These are phyloP conservation scores for Muschampia plurimacula DNA, from an alignment of 2,888 invertebrate species.

Conservation along the genomic window DNA sequence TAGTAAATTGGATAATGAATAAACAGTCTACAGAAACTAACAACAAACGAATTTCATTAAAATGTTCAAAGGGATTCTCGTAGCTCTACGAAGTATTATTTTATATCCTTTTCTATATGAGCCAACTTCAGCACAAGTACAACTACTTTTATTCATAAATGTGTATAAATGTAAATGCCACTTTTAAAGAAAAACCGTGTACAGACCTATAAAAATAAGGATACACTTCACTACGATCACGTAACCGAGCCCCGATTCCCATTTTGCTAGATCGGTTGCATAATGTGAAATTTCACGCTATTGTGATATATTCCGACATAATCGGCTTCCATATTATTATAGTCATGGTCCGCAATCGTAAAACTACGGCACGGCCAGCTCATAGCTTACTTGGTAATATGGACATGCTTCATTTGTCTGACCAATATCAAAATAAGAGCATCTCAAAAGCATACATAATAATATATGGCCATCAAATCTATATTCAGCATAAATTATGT, in stretches of 20 bases:
- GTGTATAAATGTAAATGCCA: neutral
- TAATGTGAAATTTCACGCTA: conserved; percentile 38
- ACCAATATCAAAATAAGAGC: neutral
- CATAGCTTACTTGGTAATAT: conserved; percentile 4
- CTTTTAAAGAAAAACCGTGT: conserved; percentile 13
- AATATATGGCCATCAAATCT: too few species aligned
- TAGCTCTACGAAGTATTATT: too few species aligned
- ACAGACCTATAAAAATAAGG: conserved; percentile 24
- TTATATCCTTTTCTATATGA: neutral
- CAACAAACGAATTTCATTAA: too few species aligned
- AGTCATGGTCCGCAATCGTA: conserved; percentile 16
- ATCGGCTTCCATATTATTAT: conserved; percentile 36
- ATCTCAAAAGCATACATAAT: neutral
- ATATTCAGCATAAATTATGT: too few species aligned
- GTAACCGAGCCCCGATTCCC: conserved; percentile 24
- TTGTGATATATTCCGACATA: conserved; percentile 35
- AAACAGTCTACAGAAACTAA: too few species aligned
- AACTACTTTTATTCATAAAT: neutral
- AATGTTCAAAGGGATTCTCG: too few species aligned
- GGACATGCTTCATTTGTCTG: neutral
- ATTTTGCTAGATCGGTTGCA: conserved; percentile 39
- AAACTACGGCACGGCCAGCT: conserved; percentile 13
- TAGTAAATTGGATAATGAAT: too few species aligned
- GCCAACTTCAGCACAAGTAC: neutral
- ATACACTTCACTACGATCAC: conserved; percentile 14